These are phyloP conservation scores for Odontesthes bonariensis DNA, from an alignment of 2,113 vertebrate species.

Conservation along the genomic window DNA sequence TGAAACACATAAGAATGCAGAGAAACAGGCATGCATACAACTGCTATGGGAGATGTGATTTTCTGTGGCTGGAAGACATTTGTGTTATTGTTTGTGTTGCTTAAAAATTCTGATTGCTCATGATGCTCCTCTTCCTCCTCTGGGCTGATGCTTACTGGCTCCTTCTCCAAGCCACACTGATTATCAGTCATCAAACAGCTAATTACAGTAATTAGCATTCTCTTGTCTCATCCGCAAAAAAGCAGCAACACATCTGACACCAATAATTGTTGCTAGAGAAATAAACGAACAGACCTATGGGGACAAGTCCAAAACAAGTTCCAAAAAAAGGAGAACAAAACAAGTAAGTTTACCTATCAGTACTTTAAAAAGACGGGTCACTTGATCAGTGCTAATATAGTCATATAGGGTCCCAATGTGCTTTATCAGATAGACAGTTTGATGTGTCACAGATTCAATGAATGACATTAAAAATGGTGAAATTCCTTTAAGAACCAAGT, in stretches of 20 bases:
- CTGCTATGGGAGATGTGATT: constrained; percentile 23
- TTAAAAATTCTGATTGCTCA: constrained; percentile 52
- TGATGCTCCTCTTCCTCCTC: constrained; percentile 29
- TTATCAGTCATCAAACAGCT: constrained; percentile 17
- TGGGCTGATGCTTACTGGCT: not conserved
- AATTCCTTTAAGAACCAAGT: too few relatives aligned
- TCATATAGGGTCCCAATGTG: too few relatives aligned
- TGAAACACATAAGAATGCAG: constrained; percentile 23
- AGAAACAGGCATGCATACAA: constrained; percentile 11
- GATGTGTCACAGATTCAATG: too few relatives aligned
- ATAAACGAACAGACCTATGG: not conserved
- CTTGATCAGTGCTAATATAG: too few relatives aligned
- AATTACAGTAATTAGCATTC: not conserved
- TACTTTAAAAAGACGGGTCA: too few relatives aligned
- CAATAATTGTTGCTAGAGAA: not conserved
- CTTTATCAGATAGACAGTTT: too few relatives aligned
- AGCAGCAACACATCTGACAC: not conserved
- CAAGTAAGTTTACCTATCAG: too few relatives aligned
- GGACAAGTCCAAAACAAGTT: too few relatives aligned
- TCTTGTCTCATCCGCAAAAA: not conserved
- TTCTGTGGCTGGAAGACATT: constrained; percentile 42
- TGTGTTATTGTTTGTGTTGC: constrained; percentile 5
- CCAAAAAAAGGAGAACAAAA: too few relatives aligned
- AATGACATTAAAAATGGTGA: too few relatives aligned
- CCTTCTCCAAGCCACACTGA: constrained; percentile 6